Conservation (phyloP, 2,797 vertebrate genomes). For the Chaunax sp. region DNA sequence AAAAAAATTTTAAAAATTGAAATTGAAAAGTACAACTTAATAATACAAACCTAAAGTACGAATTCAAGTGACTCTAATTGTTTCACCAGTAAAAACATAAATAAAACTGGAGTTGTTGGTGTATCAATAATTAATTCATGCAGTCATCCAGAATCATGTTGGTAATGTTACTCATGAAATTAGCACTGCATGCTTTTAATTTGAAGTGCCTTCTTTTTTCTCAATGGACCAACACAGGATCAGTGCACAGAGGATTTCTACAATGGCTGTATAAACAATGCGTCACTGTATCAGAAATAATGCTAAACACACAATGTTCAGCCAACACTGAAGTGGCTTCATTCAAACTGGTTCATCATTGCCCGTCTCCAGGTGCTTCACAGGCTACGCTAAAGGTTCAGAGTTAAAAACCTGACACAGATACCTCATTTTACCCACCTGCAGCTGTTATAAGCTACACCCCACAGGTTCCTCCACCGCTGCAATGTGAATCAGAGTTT, state of each 20-base stretch:
- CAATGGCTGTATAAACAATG: conserved; percentile 44
- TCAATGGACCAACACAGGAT: background rate
- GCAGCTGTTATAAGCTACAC: conserved; percentile 80
- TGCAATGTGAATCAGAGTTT: conserved; percentile 87
- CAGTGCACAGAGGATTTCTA: conserved; percentile 55
- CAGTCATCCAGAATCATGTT: no score
- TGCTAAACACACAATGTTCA: conserved; percentile 9
- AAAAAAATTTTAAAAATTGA: no score
- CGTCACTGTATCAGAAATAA: conserved; percentile 9
- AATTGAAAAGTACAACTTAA: no score
- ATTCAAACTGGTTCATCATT: conserved; percentile 16
- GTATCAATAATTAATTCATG: no score
- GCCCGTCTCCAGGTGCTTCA: conserved; percentile 56
- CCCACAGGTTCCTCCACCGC: conserved; percentile 88
- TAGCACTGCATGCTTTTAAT: conserved; percentile 23
- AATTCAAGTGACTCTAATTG: no score
- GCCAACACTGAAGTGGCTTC: conserved; percentile 34
- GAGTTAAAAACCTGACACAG: conserved; percentile 58
- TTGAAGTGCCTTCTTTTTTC: conserved; percentile 65
- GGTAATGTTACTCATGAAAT: no score
- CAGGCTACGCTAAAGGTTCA: conserved; percentile 64
- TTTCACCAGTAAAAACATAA: no score
- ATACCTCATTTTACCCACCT: conserved; percentile 68
- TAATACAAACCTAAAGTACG: no score
- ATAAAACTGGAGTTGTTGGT: no score